Base-by-base conservation (phyloP, 2,797 vertebrate genomes). In the Chelon auratus region DNA sequence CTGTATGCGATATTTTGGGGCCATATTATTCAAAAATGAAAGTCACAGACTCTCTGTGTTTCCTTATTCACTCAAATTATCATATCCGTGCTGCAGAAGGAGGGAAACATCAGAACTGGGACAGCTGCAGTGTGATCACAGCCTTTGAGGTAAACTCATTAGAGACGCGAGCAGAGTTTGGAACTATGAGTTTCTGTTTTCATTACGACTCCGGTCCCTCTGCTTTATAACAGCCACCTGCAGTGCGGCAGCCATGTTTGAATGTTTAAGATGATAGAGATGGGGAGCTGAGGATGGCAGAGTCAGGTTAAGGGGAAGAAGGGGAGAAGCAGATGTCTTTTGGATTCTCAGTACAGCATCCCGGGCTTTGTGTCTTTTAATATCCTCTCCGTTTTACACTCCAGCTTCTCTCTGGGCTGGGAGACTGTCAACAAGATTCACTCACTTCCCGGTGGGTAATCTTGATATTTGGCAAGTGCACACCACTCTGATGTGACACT, bases 401-500 rank as follows among this genome's bases (percentile, higher is more conserved):
- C 5, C 30, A 33, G 54, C 13, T 43, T 77, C 74, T 66, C 64
- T 75, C 66, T 14, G 53, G 57, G 65, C 62, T 43, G 4, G 9
- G 71, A 76, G 68, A 58, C 71, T 72, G 77, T 80, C 83, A 83
- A 68, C 70, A 78, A 85, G 74, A 83, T 62, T 76, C 82, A 68
- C 61, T 74, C 50, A 22, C 72, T 30, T 82, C 68, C 77, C 56
- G 30, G n/a, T 48, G 71, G 67, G 61, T 66, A 74, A 85, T 85
- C 80, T 82, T 48, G 55, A 77, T 78, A 66, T 79, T 63, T 82
- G 74, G 70, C 62, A 50, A 81, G 68, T 7, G 18, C 30, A 30
- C 58, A 15, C 62, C 65, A 33, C 67, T 80, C 63, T 64, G 39
- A 81, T 65, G 56, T 65, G 61, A 84, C 62, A 60, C 71, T 18